Percentiles rank a stretch among this genome's conserved stretches.
Conservation (phyloP, 2,113 vertebrate species). For the Prionailurus viverrinus region DNA sequence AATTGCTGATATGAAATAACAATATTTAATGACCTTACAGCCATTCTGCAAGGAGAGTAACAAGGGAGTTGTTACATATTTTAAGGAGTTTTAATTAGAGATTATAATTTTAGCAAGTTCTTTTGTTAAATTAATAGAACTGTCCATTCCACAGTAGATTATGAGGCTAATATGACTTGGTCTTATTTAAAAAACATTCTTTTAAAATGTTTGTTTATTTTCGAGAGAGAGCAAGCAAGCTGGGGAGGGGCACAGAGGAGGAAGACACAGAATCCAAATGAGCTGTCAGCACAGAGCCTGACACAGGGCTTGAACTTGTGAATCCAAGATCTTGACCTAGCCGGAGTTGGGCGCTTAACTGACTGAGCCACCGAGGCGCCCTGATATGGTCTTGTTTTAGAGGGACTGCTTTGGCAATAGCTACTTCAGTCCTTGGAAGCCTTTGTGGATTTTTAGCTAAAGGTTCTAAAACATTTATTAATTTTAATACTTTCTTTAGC, state of each 20-base stretch:
- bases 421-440: neutral
- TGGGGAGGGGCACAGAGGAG: too few relatives aligned
- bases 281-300: too few relatives aligned
- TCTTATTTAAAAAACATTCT: too few relatives aligned
- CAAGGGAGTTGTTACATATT: neutral
- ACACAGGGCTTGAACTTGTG: too few relatives aligned
- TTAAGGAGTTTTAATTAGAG: neutral
- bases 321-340: too few relatives aligned
- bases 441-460: neutral
- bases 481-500: constrained; percentile 10
- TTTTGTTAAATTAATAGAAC: neutral
- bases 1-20: neutral
- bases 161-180: neutral
- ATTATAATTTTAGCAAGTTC: neutral
- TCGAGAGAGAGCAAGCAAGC: too few relatives aligned
- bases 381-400: neutral
- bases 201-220: too few relatives aligned
- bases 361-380: too few relatives aligned
- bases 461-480: neutral
- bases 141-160: neutral
- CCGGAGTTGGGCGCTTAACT: too few relatives aligned
- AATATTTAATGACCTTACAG: neutral
- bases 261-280: too few relatives aligned
- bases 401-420: neutral
- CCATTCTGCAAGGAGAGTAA: neutral